Evolutionary conservation across 2,113 vertebrate species (phyloP), one percentile per base, ranked within the genome.

Genomic region (Empidonax alnorum): DNA sequence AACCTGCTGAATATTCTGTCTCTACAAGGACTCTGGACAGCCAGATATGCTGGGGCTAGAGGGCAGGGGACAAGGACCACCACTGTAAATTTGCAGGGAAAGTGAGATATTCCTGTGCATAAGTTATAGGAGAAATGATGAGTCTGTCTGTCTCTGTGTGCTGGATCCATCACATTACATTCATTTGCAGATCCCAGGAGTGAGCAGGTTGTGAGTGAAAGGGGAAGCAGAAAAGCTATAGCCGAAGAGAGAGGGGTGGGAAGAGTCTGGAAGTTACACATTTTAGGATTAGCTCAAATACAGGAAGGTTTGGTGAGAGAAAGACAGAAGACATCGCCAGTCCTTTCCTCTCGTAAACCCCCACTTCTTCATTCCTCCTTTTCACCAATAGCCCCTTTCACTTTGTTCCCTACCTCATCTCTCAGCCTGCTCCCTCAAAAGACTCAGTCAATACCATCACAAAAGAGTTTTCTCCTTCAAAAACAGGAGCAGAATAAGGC

Each of bases 341-440:
- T 3, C 7, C 17, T 2, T 8, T 63, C 33, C 7, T 10, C 24
- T n/a, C 11, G 25, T 39, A 39, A 39, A 2, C 5, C 5, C 27
- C 5, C 27, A 18, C 7, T 52, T 90, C 58, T 31, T 65, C 27
- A 53, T 52, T 90, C 24, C 10, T 82, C 4, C 12, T 79, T 62
- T 72, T 82, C 42, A 82, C 30, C 19, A 23, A 8, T 12, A 78
- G 18, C 23, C 27, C 24, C 35, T 68, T 65, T 1, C 2, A 39
- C 31, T 65, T 58, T 24, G 23, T 66, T 53, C 4, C 30, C 35
- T 3, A 3, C 15, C 52, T 87, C 69, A 72, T 28, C 10, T 10
- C 69, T 71, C 69, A 79, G n/a, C 6, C 49, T 65, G 7, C 25
- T 67, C 28, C 18, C 19, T 93, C 33, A 44, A 63, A 78, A 56